Evolutionary conservation across 2,113 vertebrate species (phyloP).

Genomic region (Ptilonorhynchus violaceus): DNA sequence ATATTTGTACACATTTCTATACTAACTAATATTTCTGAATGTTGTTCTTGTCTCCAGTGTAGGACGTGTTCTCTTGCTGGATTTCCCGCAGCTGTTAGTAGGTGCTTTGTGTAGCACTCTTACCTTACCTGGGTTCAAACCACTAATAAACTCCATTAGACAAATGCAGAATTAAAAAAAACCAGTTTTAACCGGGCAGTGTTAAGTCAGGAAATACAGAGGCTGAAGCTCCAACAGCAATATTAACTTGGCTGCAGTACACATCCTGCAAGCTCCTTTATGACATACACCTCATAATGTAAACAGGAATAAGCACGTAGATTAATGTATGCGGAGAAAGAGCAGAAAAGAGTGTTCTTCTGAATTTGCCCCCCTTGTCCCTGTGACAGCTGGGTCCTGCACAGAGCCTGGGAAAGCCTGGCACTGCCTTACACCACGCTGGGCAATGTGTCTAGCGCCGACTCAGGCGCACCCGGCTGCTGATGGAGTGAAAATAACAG

Average conservation of each 20-base stretch:
- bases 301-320: slow-evolving; percentile 28
- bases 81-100: neutral
- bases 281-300: neutral
- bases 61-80: neutral
- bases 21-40: neutral
- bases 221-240: slow-evolving; percentile 41
- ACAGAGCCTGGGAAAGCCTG: neutral
- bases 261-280: slow-evolving; percentile 42
- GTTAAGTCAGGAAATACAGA: slow-evolving; percentile 30
- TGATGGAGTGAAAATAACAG: neutral
- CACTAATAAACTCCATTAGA: neutral
- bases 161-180: neutral
- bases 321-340: neutral
- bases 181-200: neutral
- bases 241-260: slow-evolving; percentile 44
- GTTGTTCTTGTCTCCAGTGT: neutral
- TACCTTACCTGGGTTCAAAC: neutral
- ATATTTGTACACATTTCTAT: neutral
- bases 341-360: neutral
- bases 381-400: neutral
- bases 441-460: rapidly evolving
- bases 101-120: neutral
- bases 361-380: neutral
- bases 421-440: rapidly evolving
- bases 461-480: rapidly evolving